Percentiles rank a stretch among this genome's conserved stretches.
These are phyloP conservation scores for Steinernema scapterisci DNA, from an alignment of 2,888 invertebrate species.

Conservation along the genomic window DNA sequence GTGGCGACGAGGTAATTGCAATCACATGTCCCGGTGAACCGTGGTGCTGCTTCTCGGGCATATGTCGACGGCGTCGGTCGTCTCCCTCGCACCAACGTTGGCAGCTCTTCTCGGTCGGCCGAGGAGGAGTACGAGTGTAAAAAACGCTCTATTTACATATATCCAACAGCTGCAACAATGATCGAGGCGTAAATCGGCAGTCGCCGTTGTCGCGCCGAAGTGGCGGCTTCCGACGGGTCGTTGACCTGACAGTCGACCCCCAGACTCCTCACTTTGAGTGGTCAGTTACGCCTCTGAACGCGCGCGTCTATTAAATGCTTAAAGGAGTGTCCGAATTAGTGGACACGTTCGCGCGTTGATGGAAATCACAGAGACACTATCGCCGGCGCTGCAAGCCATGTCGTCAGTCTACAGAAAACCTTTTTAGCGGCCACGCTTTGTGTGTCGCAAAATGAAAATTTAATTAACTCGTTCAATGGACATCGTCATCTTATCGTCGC, in stretches of 20 bases:
- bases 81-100: too few species aligned
- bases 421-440: neutral
- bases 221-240: neutral
- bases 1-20: slow-evolving; percentile 7
- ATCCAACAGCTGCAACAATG: slow-evolving; percentile 32
- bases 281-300: slow-evolving; percentile 14
- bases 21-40: neutral
- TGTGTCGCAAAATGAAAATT: slow-evolving; percentile 19
- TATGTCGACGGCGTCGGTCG: neutral
- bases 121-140: slow-evolving; percentile 5
- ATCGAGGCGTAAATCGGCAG: slow-evolving; percentile 23
- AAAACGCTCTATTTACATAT: slow-evolving; percentile 32
- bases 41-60: neutral
- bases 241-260: slow-evolving; percentile 16
- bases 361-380: too few species aligned
- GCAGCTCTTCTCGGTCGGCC: neutral
- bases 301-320: too few species aligned
- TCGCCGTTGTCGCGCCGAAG: neutral
- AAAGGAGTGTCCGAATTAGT: too few species aligned
- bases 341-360: too few species aligned
- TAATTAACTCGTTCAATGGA: slow-evolving; percentile 28
- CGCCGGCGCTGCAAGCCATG: neutral
- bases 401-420: neutral
- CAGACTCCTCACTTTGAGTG: neutral
- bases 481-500: neutral